Conservation (phyloP, 2,113 vertebrate genomes). For the Orthonyx spaldingii region DNA sequence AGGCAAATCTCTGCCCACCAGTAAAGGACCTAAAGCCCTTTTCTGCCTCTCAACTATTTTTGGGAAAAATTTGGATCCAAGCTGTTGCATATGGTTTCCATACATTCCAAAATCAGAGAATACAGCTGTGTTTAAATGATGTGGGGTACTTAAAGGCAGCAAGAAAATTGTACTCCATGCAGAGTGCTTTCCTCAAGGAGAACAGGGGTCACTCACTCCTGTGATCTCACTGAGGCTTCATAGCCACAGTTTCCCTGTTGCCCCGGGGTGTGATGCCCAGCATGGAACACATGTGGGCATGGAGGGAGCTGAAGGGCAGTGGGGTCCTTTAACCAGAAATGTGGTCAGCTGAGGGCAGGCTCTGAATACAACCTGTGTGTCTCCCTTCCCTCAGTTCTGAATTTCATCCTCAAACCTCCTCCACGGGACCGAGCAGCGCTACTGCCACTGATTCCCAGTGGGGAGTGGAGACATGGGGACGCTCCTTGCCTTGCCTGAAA, state of each 20-base stretch:
- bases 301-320: fast-evolving
- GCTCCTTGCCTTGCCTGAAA: not conserved
- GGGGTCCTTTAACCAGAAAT: not conserved
- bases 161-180: not conserved
- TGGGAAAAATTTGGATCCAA: not conserved
- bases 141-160: not conserved
- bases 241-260: not conserved
- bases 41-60: not conserved
- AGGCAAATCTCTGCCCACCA: not conserved
- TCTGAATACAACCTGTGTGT: not conserved
- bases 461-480: not conserved
- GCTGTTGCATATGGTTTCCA: not conserved
- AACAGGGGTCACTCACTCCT: not conserved
- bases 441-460: not conserved
- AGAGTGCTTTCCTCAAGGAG: not conserved
- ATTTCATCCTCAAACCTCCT: not conserved
- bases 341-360: not conserved
- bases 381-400: not conserved
- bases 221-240: not conserved
- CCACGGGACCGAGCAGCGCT: not conserved
- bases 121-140: not conserved
- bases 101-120: not conserved
- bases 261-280: not conserved
- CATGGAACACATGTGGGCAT: not conserved
- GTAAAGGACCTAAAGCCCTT: not conserved